Conservation (phyloP, 23 tunicate genomes). For the Phallusia fumigata region DNA sequence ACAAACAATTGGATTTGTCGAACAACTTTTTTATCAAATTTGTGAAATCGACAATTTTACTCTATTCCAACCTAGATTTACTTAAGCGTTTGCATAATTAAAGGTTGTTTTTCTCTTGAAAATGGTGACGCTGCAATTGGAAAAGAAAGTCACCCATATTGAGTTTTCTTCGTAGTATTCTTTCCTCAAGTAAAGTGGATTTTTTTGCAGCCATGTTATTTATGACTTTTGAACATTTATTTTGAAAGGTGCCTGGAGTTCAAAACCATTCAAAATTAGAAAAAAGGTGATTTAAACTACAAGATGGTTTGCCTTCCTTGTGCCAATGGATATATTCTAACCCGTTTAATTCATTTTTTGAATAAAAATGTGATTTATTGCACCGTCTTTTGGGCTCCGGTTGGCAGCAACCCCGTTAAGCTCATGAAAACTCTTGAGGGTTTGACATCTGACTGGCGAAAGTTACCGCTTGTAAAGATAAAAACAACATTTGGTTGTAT, state of each 20-base stretch:
- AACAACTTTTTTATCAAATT: not conserved
- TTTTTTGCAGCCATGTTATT: not conserved
- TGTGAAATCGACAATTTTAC: not conserved
- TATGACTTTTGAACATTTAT: not conserved
- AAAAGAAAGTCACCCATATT: not conserved
- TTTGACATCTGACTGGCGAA: not conserved
- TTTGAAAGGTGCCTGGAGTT: not conserved
- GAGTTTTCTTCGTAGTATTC: not conserved
- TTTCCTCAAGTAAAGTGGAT: not conserved
- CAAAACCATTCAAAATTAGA: not conserved
- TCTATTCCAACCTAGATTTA: not conserved
- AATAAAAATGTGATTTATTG: not conserved
- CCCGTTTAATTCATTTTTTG: not conserved
- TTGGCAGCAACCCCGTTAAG: not conserved
- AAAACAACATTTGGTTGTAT: not conserved
- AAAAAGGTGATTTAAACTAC: not conserved
- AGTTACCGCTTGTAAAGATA: not conserved
- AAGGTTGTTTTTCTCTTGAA: not conserved
- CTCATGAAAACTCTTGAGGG: not conserved
- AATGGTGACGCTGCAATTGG: not conserved
- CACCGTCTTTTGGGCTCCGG: not conserved
- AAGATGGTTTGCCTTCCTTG: not conserved
- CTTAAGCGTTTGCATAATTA: not conserved
- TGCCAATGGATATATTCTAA: not conserved
- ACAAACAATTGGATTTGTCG: not conserved